phyloP scores from a whole-genome alignment of 2,888 invertebrate genomes.

The Parnassius mnemosyne region DNA sequence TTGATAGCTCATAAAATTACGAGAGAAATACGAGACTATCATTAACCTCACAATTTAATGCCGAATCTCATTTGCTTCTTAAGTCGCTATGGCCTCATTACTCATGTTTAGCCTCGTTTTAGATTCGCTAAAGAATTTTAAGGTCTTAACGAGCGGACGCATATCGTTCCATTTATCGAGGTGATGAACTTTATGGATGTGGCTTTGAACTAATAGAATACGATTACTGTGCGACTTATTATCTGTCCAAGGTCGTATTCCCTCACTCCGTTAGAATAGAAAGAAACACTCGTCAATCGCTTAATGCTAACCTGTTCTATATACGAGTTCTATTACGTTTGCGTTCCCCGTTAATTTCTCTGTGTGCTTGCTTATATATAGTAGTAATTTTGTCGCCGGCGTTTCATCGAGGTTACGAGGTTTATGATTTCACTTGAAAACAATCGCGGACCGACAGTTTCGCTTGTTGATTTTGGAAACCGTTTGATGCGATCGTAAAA shows the following conservation, averaged over 20 bases:
- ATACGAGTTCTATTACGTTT: not conserved
- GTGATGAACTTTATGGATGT: slow-evolving; percentile 72
- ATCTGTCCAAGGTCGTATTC: slow-evolving; percentile 57
- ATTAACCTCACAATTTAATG: slow-evolving; percentile 26
- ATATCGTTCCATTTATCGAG: slow-evolving; percentile 57
- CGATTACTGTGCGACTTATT: slow-evolving; percentile 68
- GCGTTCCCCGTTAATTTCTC: slow-evolving; percentile 36
- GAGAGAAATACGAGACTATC: slow-evolving; percentile 11
- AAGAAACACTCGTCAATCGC: slow-evolving; percentile 4
- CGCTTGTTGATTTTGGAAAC: slow-evolving; percentile 60
- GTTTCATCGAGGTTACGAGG: slow-evolving; percentile 62
- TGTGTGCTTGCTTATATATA: slow-evolving; percentile 31
- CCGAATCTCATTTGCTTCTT: slow-evolving; percentile 22
- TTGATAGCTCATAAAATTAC: slow-evolving; percentile 17
- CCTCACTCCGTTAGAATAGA: slow-evolving; percentile 31
- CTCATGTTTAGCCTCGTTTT: slow-evolving; percentile 25
- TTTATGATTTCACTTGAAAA: slow-evolving; percentile 66
- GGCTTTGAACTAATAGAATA: slow-evolving; percentile 73
- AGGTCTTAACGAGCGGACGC: slow-evolving; percentile 35
- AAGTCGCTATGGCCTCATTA: slow-evolving; percentile 19
- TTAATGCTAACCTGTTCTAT: slow-evolving; percentile 4
- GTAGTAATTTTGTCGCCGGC: slow-evolving; percentile 39
- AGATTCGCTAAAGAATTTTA: slow-evolving; percentile 45
- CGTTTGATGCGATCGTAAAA: slow-evolving; percentile 49
- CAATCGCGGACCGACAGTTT: slow-evolving; percentile 43